Percentiles rank a stretch among this genome's conserved stretches.
phyloP scores from a whole-genome alignment of 2,797 vertebrate genomes.

The Petrocephalus sullivani region DNA sequence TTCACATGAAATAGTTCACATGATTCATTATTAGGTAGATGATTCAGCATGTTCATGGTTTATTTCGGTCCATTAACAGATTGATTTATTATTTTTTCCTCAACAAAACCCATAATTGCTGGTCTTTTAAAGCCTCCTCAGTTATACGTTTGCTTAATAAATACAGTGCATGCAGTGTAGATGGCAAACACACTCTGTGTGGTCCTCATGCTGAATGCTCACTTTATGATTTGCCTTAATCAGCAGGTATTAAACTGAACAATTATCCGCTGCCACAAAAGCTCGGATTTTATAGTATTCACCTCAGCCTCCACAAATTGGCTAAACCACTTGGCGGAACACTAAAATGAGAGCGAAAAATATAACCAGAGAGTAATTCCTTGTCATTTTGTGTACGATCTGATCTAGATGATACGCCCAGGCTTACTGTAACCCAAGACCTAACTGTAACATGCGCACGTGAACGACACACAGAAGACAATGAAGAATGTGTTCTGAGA shows the following conservation, averaged over 20 bases:
- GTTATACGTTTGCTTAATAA: neutral
- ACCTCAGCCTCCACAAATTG: neutral
- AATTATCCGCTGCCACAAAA: neutral
- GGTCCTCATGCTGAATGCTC: neutral
- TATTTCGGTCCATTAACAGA: neutral
- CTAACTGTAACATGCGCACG: neutral
- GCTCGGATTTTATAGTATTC: neutral
- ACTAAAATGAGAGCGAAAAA: neutral
- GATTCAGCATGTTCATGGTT: neutral
- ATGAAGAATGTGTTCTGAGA: neutral
- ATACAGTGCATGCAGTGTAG: neutral
- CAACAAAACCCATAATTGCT: neutral
- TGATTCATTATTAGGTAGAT: neutral
- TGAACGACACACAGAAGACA: neutral
- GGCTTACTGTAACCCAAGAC: neutral
- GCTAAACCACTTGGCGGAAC: neutral
- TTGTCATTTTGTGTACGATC: neutral
- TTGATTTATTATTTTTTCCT: neutral
- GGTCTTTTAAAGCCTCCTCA: neutral
- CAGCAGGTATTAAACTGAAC: constrained; percentile 11
- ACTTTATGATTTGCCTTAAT: neutral
- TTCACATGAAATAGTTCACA: neutral
- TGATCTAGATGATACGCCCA: neutral
- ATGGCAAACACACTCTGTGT: constrained; percentile 2
- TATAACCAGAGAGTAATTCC: neutral